These are phyloP conservation scores for Nannoperca obscura DNA, from an alignment of 2,797 vertebrate species.

Conservation along the genomic window DNA sequence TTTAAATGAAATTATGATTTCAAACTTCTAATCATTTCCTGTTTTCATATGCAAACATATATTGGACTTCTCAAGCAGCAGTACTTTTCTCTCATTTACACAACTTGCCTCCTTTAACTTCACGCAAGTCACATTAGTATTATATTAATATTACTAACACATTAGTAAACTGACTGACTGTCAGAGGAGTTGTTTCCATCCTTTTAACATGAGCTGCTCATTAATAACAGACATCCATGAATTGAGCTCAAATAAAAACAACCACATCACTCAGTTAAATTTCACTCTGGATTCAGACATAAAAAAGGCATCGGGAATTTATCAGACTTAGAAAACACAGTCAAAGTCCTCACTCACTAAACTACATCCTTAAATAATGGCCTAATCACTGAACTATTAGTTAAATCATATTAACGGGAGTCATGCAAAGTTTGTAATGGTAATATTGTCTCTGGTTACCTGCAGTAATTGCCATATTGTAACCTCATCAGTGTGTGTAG, in stretches of 20 bases:
- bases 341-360: not conserved
- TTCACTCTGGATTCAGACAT: not conserved
- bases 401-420: not conserved
- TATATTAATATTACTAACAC: too few species aligned
- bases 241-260: not conserved
- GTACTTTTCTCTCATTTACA: too few species aligned
- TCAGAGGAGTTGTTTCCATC: not conserved
- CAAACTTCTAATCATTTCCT: not conserved
- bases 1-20: not conserved
- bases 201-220: not conserved
- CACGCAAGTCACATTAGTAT: too few species aligned
- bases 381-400: not conserved
- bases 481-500: constrained; percentile 28
- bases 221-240: not conserved
- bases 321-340: not conserved
- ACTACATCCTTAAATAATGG: not conserved
- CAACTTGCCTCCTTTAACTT: not conserved
- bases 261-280: not conserved
- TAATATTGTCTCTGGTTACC: constrained; percentile 2
- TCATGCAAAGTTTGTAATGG: constrained; percentile 7
- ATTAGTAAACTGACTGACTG: not conserved
- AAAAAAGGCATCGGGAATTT: not conserved
- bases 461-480: constrained; percentile 21
- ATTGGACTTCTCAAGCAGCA: not conserved
- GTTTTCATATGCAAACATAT: not conserved